Evolutionary conservation across 35 echinoderm and acorn worm species (phyloP), one percentile per base, ranked within the genome.

Genomic region (Eucidaris tribuloides): DNA sequence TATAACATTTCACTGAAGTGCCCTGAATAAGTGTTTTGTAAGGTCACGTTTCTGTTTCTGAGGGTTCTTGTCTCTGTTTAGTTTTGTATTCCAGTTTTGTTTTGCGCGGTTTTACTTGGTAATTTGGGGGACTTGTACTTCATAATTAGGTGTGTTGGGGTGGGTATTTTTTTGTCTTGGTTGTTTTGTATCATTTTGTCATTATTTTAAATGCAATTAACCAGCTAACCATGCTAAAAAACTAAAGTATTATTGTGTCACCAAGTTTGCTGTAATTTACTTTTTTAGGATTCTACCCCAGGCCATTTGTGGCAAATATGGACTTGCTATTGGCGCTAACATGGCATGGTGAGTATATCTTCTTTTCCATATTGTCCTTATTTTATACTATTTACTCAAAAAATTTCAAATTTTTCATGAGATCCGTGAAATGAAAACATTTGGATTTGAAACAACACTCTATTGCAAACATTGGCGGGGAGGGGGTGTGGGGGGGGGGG

Each of bases 251-350:
- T 52, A 79, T 25, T 22, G n/a, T 42, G 7, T 52, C 7, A 79
- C 23, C 39, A 20, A 32, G 37, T 60, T 7, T 42, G 19, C 35
- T 5, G 5, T 33, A 82, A 82, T 34, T 70, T 36, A 5, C 37
- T 42, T 7, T 42, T 44, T 72, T 45, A 92, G 89, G 71, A 83
- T 92, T 24, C 19, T 92, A 57, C 89, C 89, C 36, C 89, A 92
- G 44, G 83, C 89, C 2, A 36, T 92, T 1, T 92, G 89, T 58
- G 81, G 83, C 18, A 32, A 84, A 34, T 86, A 86, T 48, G 89
- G 89, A 39, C 83, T 92, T 4, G 89, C 89, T 7, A 92, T 92
- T 14, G 89, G 89, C 23, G 83, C 89, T 7, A 86, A 43, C 9
- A 41, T 92, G 42, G 60, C 89, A 39, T 84, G 83, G 76, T 90